A percentile compares a stretch with the other conserved stretches of the same genome.
These are phyloP conservation scores for Micoletzkya japonica DNA, from an alignment of 2,888 invertebrate species.

Conservation along the genomic window DNA sequence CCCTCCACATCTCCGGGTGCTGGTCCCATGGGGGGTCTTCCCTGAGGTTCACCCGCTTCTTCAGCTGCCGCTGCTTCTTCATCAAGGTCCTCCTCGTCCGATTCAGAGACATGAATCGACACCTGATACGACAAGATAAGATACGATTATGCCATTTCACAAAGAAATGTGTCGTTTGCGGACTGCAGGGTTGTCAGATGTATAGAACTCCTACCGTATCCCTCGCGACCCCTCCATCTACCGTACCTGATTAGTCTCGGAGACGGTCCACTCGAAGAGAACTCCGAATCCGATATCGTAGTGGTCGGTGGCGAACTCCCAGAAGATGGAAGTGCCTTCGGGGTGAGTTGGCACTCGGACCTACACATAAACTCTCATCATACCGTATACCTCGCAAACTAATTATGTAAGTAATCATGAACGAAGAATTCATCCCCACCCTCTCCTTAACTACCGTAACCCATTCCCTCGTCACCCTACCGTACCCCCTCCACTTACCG, in stretches of 20 bases:
- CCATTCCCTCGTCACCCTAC: background rate
- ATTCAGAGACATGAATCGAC: constrained; percentile 93
- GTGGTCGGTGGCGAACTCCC: constrained; percentile 98
- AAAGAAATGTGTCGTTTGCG: too few relatives aligned
- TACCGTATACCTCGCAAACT: too few relatives aligned
- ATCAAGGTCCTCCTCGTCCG: constrained; percentile 75
- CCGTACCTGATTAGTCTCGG: constrained; percentile 72
- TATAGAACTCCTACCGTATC: background rate
- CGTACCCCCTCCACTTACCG: constrained; percentile 70
- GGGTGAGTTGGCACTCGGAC: constrained; percentile 92
- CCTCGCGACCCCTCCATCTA: background rate
- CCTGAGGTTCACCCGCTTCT: constrained; percentile 25
- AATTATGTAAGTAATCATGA: too few relatives aligned
- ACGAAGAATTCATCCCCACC: background rate
- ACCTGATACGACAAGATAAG: too few relatives aligned
- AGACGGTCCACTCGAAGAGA: constrained; percentile 89
- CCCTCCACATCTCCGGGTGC: constrained; percentile 72
- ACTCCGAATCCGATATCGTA: constrained; percentile 95
- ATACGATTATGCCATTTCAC: too few relatives aligned
- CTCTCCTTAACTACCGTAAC: background rate
- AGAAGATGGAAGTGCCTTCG: constrained; percentile 88
- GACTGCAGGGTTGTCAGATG: too few relatives aligned
- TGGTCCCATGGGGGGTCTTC: constrained; percentile 25
- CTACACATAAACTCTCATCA: constrained; percentile 62
- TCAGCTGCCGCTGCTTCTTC: constrained; percentile 38